Percentiles rank a stretch among this genome's conserved stretches.
Conservation (phyloP, 2,113 vertebrate genomes). For the Galemys pyrenaicus region DNA sequence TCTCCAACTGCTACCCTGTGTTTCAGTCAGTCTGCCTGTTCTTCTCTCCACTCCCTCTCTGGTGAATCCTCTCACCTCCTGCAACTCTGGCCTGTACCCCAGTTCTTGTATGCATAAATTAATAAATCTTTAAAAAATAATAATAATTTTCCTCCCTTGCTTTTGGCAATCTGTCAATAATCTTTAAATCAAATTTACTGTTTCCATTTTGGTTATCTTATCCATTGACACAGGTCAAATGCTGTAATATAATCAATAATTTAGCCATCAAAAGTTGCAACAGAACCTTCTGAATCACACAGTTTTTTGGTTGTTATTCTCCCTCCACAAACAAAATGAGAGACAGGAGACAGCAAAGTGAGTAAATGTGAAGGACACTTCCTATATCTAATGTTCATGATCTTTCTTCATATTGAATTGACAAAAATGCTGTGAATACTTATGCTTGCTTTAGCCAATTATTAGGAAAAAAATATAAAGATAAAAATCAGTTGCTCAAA, state of each 20-base stretch:
- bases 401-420: background rate
- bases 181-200: background rate
- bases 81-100: too few species aligned
- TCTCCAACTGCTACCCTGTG: too few species aligned
- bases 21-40: too few species aligned
- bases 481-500: rapidly evolving
- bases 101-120: too few species aligned
- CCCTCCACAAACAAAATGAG: background rate
- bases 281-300: background rate
- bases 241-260: background rate
- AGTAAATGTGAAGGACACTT: background rate
- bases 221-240: background rate
- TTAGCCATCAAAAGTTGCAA: background rate
- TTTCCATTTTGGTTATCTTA: background rate
- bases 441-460: background rate
- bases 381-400: background rate
- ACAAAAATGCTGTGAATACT: background rate
- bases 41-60: too few species aligned
- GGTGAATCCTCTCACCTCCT: too few species aligned
- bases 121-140: too few species aligned
- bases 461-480: background rate
- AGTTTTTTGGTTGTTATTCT: background rate
- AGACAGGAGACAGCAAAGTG: background rate
- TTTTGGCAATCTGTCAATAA: background rate
- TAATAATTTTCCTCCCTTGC: background rate